Evolutionary conservation across 2,113 vertebrate species (phyloP).

Genomic region (Aegotheles bennettii): DNA sequence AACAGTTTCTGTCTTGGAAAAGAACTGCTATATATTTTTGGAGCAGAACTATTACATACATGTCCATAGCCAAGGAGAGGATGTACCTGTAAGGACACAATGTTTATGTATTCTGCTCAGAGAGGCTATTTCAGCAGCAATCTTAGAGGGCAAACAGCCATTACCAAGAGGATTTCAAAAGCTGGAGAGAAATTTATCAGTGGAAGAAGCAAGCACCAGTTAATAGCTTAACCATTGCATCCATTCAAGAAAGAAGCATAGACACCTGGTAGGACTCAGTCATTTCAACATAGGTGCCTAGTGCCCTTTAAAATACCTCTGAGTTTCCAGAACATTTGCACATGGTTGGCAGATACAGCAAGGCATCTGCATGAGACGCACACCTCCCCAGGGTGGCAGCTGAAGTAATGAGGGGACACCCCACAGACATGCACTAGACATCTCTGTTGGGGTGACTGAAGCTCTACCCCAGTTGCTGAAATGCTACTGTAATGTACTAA

Average conservation of each 20-base stretch:
- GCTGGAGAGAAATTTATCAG: background rate
- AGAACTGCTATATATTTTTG: background rate
- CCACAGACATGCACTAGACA: background rate
- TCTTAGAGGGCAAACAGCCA: background rate
- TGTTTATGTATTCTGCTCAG: background rate
- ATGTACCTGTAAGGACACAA: background rate
- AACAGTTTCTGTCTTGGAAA: background rate
- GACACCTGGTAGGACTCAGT: background rate
- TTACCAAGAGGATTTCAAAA: background rate
- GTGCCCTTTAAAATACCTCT: background rate
- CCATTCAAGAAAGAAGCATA: background rate
- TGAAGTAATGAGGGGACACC: background rate
- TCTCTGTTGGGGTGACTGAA: background rate
- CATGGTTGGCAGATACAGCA: rapidly evolving
- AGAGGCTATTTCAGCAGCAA: background rate
- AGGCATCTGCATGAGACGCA: background rate
- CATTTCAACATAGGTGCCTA: background rate
- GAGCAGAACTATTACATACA: background rate
- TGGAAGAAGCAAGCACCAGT: background rate
- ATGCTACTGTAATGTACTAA: background rate
- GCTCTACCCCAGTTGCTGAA: background rate
- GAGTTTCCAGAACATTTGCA: background rate
- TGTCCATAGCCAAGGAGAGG: background rate
- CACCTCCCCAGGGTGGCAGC: rapidly evolving
- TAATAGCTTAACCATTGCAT: background rate